Percentiles rank a stretch among this genome's conserved stretches.
Conservation (phyloP, 2,797 vertebrate genomes). For the Myotis myotis region DNA sequence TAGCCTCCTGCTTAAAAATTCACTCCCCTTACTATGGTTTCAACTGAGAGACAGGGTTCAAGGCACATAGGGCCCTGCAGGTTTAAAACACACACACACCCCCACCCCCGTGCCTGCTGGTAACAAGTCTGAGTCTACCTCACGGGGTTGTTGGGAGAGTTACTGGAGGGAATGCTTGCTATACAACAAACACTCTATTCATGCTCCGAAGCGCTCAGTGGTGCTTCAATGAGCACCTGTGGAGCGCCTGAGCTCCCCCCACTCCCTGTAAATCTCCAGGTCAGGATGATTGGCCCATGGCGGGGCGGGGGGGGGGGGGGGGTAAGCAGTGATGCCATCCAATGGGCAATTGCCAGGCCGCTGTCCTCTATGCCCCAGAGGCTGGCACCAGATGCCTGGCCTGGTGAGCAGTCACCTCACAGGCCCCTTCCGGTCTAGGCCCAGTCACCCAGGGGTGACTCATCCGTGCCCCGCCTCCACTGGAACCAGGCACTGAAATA, state of each 20-base stretch:
- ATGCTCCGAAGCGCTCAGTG: no score
- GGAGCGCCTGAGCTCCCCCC: neutral
- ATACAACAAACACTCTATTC: neutral
- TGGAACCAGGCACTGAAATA: constrained; percentile 79
- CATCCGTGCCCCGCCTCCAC: constrained; percentile 62
- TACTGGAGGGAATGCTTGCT: no score
- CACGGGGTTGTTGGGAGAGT: no score
- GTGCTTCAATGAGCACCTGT: neutral
- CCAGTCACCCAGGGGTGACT: constrained; percentile 77
- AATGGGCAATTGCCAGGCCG: neutral
- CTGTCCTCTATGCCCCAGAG: neutral
- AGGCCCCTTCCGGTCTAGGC: neutral
- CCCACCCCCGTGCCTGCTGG: neutral
- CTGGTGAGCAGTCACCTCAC: neutral
- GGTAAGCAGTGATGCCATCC: neutral
- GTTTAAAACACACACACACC: no score
- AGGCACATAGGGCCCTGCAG: no score
- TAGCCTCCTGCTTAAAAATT: neutral
- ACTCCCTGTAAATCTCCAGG: neutral
- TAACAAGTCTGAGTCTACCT: neutral
- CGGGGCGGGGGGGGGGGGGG: no score
- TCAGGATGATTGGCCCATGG: fast-evolving
- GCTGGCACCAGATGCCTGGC: neutral
- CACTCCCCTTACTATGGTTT: neutral
- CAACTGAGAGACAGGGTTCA: neutral